A percentile compares a stretch with the other conserved stretches of the same genome.
Evolutionary conservation across 1,140 invertebrate species (phyloP).

Genomic region (Palaemon carinicauda): DNA sequence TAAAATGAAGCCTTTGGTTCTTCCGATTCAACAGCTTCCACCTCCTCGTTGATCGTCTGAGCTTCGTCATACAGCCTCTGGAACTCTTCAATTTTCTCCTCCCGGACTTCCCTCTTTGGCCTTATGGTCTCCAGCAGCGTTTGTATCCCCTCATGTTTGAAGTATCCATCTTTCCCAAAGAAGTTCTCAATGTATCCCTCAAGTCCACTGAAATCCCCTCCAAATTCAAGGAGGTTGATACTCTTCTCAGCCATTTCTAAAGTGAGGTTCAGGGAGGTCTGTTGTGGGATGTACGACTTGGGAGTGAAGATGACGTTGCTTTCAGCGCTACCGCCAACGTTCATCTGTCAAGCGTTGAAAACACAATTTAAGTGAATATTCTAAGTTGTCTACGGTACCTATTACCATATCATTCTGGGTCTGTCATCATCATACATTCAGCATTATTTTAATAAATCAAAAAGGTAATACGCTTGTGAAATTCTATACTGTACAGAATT

Average conservation of each 20-base stretch:
- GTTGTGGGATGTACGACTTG: conserved; percentile 18
- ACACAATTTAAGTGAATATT: too few species aligned
- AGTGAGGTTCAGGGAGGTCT: conserved; percentile 25
- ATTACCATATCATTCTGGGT: not conserved
- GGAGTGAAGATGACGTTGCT: conserved; percentile 37
- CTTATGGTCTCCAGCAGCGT: not conserved
- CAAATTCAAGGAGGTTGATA: conserved; percentile 33
- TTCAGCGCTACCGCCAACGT: conserved; percentile 5
- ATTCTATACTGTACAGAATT: too few species aligned
- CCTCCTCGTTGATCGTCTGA: not conserved
- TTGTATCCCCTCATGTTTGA: conserved; percentile 22
- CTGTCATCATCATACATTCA: not conserved
- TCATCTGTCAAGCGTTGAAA: not conserved
- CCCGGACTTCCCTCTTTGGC: conserved; percentile 24
- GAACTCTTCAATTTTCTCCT: conserved; percentile 43
- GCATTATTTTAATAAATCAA: too few species aligned
- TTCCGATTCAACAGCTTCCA: not conserved
- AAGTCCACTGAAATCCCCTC: conserved; percentile 37
- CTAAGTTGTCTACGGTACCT: not conserved
- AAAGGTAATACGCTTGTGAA: too few species aligned
- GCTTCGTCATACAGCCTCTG: conserved; percentile 26
- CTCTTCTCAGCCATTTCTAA: conserved; percentile 20
- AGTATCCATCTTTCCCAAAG: conserved; percentile 34
- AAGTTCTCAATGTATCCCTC: conserved; percentile 23
- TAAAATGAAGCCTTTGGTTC: conserved; percentile 29